Conservation (phyloP, 2,888 invertebrate species). For the Mimachlamys varia region DNA sequence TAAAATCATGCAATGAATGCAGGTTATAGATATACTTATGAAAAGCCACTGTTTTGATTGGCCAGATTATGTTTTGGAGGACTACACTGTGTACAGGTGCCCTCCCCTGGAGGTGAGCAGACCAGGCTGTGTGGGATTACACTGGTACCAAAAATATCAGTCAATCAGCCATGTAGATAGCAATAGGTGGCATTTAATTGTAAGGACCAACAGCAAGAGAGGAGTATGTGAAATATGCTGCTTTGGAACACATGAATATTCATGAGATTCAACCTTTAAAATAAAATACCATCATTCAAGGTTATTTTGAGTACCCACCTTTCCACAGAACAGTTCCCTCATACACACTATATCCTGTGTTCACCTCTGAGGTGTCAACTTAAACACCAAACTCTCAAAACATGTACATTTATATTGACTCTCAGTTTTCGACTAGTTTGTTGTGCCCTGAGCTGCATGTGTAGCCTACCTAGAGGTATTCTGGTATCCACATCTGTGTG, state of each 20-base stretch:
- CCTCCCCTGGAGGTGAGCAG: not conserved
- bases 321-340: not conserved
- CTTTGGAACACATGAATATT: not conserved
- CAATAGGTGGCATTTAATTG: not conserved
- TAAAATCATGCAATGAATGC: not conserved
- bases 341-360: not conserved
- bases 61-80: not conserved
- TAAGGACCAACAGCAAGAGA: not conserved
- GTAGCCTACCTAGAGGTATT: constrained; percentile 25
- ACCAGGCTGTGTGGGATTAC: not conserved
- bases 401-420: not conserved
- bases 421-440: constrained; percentile 1
- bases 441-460: not conserved
- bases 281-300: not conserved
- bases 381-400: not conserved
- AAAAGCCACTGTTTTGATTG: not conserved
- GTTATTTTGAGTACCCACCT: not conserved
- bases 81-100: not conserved
- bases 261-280: not conserved
- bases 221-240: not conserved
- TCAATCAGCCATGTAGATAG: not conserved
- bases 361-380: not conserved
- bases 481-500: constrained; percentile 28
- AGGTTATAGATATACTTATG: not conserved
- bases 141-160: not conserved